phyloP scores from a whole-genome alignment of 1,140 invertebrate species.

The Drosophila neocordata region DNA sequence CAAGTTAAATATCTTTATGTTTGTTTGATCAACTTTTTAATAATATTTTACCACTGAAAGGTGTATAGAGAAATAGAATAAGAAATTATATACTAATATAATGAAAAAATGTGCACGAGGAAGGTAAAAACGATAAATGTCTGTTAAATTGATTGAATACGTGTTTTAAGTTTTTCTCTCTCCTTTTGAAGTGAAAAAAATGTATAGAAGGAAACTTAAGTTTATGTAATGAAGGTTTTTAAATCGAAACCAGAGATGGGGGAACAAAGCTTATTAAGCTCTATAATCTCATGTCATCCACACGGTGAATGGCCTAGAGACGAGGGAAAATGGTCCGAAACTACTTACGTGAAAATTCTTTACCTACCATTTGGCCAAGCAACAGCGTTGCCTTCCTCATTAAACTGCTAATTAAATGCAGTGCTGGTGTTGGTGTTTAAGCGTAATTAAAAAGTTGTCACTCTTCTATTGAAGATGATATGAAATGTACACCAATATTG shows the following conservation, averaged over 20 bases:
- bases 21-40: too few relatives aligned
- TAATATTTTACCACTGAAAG: too few relatives aligned
- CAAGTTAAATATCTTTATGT: too few relatives aligned
- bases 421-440: neutral
- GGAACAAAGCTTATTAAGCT: neutral
- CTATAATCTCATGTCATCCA: neutral
- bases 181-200: too few relatives aligned
- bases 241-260: neutral
- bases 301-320: neutral
- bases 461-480: neutral
- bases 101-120: constrained; percentile 11
- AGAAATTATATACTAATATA: constrained; percentile 18
- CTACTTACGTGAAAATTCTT: too few relatives aligned
- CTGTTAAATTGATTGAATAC: constrained; percentile 62
- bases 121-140: constrained; percentile 13
- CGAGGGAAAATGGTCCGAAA: too few relatives aligned
- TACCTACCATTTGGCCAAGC: neutral
- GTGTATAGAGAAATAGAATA: too few relatives aligned
- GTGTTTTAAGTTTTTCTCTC: constrained; percentile 2
- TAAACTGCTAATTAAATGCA: neutral
- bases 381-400: neutral
- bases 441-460: constrained; percentile 11
- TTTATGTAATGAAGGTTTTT: neutral
- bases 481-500: neutral
- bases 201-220: neutral